These are phyloP conservation scores for Danionella cerebrum DNA, from an alignment of 2,113 vertebrate genomes.

Conservation along the genomic window DNA sequence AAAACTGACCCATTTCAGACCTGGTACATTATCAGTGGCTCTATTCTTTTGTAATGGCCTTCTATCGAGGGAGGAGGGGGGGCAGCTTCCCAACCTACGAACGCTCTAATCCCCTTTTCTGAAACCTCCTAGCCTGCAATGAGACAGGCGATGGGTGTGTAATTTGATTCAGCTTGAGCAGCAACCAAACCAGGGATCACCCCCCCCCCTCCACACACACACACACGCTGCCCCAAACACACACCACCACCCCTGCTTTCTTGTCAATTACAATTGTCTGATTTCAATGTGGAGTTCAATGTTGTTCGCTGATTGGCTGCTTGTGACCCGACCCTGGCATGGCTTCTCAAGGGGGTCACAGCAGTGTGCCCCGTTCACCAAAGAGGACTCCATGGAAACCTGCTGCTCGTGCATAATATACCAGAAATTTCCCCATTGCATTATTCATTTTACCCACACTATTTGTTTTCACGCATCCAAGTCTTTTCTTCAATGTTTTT, in stretches of 20 bases:
- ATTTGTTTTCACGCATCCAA: no score
- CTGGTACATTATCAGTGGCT: slow-evolving; percentile 35
- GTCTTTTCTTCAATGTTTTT: no score
- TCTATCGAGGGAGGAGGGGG: not conserved
- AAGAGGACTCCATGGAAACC: slow-evolving; percentile 41
- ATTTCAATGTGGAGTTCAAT: slow-evolving; percentile 58
- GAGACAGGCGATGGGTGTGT: slow-evolving; percentile 62
- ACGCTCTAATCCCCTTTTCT: slow-evolving; percentile 55
- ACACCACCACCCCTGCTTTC: no score
- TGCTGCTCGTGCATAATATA: slow-evolving; percentile 33
- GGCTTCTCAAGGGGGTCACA: slow-evolving; percentile 49
- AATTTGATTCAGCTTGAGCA: slow-evolving; percentile 68
- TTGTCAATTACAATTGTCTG: slow-evolving; percentile 71
- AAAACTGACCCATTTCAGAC: slow-evolving; percentile 42
- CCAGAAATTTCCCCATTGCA: not conserved
- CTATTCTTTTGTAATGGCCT: slow-evolving; percentile 30
- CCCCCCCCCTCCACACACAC: no score
- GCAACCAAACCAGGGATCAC: slow-evolving; percentile 68
- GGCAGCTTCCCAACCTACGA: slow-evolving; percentile 41
- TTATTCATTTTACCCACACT: no score
- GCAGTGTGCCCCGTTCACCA: slow-evolving; percentile 53
- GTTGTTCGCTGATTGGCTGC: slow-evolving; percentile 44
- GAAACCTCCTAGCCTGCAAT: slow-evolving; percentile 58
- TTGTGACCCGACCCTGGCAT: slow-evolving; percentile 24
- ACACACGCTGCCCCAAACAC: no score